Percentiles rank a stretch among this genome's conserved stretches.
phyloP scores from a whole-genome alignment of 2,113 vertebrate genomes.

The Artemisiospiza belli region DNA sequence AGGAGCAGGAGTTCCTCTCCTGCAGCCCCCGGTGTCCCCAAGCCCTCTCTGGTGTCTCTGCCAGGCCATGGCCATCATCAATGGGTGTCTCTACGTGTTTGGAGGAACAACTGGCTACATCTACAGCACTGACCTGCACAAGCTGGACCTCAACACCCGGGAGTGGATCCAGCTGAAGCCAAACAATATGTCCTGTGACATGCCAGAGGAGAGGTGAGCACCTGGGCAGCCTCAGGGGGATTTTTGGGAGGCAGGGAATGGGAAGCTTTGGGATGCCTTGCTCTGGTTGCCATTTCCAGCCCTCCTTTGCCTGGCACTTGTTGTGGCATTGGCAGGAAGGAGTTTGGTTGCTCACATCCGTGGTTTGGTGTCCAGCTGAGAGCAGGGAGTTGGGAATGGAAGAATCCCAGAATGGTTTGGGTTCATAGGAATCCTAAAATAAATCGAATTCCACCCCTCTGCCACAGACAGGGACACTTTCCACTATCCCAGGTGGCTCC shows the following conservation, averaged over 20 bases:
- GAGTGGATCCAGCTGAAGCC: constrained; percentile 97
- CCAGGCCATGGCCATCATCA: constrained; percentile 98
- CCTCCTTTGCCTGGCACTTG: background rate
- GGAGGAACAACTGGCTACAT: constrained; percentile 97
- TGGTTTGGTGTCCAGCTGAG: background rate
- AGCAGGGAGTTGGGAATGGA: no score
- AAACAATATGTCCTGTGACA: constrained; percentile 90
- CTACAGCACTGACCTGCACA: constrained; percentile 96
- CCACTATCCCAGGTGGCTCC: background rate
- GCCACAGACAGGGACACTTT: background rate
- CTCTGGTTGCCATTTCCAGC: background rate
- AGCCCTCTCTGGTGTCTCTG: background rate
- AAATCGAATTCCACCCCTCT: background rate
- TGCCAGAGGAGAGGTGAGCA: constrained; percentile 91
- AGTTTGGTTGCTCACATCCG: accelerated
- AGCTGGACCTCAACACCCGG: constrained; percentile 91
- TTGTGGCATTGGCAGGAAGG: background rate
- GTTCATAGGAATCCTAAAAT: background rate
- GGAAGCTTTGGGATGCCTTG: background rate
- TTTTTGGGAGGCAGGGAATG: background rate
- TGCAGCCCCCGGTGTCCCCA: background rate
- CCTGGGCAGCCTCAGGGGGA: background rate
- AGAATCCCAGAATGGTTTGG: background rate
- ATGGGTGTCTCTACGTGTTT: constrained; percentile 94
- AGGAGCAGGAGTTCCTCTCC: background rate